A percentile compares a stretch with the other conserved stretches of the same genome.
Evolutionary conservation across 92 coral and sea anemone genomes (phyloP).

Genomic region (Heliopora coerulea): DNA sequence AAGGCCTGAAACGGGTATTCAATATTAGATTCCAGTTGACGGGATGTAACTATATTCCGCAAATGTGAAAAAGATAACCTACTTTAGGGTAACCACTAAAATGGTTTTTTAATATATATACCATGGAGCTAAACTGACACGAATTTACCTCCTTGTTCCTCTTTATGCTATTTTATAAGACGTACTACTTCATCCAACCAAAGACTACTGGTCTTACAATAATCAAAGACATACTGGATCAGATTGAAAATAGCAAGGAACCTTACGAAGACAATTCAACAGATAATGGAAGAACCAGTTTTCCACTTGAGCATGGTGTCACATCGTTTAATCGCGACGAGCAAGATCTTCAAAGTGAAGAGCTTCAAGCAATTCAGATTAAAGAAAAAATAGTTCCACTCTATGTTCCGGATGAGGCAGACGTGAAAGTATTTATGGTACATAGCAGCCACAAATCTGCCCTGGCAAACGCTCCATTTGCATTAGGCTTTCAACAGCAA

Average conservation of each 20-base stretch:
- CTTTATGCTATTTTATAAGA: too few species aligned
- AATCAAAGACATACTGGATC: constrained; percentile 46
- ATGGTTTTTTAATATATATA: too few species aligned
- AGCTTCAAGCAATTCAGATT: too few species aligned
- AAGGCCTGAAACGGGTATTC: too few species aligned
- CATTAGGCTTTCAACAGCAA: constrained; percentile 70
- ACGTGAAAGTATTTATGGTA: constrained; percentile 33
- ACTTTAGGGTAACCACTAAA: too few species aligned
- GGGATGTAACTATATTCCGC: too few species aligned
- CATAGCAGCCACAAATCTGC: constrained; percentile 34
- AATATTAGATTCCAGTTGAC: too few species aligned
- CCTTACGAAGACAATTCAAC: too few species aligned
- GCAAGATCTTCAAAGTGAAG: constrained; percentile 31
- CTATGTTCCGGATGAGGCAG: constrained; percentile 65
- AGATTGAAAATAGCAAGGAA: constrained; percentile 11
- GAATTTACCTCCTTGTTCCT: too few species aligned
- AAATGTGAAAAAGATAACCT: too few species aligned
- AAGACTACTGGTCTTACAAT: constrained; percentile 62
- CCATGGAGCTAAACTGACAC: too few species aligned
- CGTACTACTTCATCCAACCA: constrained; percentile 82
- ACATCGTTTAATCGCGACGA: background rate
- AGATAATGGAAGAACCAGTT: background rate
- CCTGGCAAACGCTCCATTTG: constrained; percentile 61
- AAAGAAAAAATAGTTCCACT: too few species aligned
- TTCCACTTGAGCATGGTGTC: background rate